Conservation (phyloP, 2,113 vertebrate genomes). For the Alethe castanea region DNA sequence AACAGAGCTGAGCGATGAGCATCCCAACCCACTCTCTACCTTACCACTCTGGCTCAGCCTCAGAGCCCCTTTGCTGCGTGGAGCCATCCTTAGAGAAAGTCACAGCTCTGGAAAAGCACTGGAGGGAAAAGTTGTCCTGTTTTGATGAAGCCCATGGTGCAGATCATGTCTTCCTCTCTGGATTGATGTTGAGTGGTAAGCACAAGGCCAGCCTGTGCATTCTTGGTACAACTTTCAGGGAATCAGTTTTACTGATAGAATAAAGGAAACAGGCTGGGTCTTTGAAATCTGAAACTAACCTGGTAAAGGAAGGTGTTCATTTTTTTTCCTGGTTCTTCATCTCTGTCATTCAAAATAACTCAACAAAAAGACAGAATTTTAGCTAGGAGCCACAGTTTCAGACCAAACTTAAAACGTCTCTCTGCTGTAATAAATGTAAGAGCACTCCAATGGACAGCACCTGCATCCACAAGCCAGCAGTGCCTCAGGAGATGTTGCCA, state of each 20-base stretch:
- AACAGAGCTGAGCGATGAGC: neutral
- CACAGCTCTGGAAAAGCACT: neutral
- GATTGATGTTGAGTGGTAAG: neutral
- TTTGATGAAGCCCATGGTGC: neutral
- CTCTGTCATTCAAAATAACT: neutral
- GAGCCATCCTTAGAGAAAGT: neutral
- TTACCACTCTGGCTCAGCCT: neutral
- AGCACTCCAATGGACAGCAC: rapidly evolving
- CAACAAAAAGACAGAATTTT: neutral
- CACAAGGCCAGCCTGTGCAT: neutral
- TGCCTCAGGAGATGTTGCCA: neutral
- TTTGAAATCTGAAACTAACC: neutral
- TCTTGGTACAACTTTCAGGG: neutral
- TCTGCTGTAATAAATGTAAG: neutral
- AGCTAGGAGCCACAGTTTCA: neutral
- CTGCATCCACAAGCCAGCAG: neutral
- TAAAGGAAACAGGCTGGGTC: neutral
- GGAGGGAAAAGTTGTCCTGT: neutral
- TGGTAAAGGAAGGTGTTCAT: neutral
- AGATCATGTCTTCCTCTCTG: neutral
- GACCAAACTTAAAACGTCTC: neutral
- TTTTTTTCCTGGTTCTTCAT: neutral
- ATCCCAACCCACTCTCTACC: neutral
- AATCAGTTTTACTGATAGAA: neutral
- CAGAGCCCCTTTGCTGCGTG: rapidly evolving